phyloP scores from a whole-genome alignment of 2,113 vertebrate genomes.

The human region DNA sequence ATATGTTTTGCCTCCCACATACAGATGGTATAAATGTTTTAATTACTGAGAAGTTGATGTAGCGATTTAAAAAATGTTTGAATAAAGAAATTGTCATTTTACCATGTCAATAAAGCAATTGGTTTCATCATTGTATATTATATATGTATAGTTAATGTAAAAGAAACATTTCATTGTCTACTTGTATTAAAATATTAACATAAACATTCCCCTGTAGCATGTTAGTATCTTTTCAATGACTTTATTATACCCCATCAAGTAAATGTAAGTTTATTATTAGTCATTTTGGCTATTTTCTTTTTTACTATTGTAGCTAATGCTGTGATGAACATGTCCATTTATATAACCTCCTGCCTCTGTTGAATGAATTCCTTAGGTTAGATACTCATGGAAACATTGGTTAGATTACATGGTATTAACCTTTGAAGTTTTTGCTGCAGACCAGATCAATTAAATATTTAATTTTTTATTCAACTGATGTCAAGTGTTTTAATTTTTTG shows the following conservation, averaged over 20 bases:
- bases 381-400: not conserved
- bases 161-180: conserved; percentile 41
- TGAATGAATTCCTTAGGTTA: not conserved
- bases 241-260: not conserved
- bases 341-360: not conserved
- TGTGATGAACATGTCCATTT: not conserved
- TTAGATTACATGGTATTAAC: not conserved
- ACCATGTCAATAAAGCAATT: not conserved
- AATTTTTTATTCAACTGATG: conserved; percentile 51
- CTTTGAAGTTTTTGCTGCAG: not conserved
- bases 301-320: not conserved
- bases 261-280: not conserved
- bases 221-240: not conserved
- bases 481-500: not conserved
- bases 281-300: not conserved
- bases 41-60: conserved; percentile 50
- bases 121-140: not conserved
- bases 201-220: not conserved
- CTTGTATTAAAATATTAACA: not conserved
- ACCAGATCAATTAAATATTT: conserved; percentile 5
- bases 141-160: not conserved
- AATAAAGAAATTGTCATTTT: conserved; percentile 52
- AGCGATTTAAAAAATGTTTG: conserved; percentile 27
- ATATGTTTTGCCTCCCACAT: conserved; percentile 59
- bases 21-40: conserved; percentile 56